phyloP scores from a whole-genome alignment of 2,113 vertebrate genomes.

The Sphaerodactylus townsendi region DNA sequence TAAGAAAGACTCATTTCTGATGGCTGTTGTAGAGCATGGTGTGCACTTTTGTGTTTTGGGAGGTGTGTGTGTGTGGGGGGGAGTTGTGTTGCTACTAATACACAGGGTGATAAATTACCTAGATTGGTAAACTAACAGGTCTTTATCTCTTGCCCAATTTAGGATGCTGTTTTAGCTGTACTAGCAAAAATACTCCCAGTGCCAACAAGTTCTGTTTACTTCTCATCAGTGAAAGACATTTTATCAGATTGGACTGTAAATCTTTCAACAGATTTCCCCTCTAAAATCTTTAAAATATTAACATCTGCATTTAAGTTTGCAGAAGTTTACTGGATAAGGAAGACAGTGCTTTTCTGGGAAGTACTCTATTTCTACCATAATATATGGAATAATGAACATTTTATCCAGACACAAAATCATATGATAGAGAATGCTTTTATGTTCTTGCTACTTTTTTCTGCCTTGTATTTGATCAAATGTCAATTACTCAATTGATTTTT shows the following conservation, averaged over 20 bases:
- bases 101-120: neutral
- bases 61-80: too few relatives aligned
- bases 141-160: neutral
- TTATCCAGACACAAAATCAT: neutral
- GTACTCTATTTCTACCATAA: neutral
- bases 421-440: rapidly evolving
- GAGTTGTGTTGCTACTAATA: neutral
- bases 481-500: neutral
- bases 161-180: neutral
- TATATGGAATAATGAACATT: neutral
- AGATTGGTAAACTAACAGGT: too few relatives aligned
- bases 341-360: neutral
- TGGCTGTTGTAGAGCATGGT: neutral
- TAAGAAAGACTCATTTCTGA: too few relatives aligned
- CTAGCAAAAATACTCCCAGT: neutral
- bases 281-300: neutral
- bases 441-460: neutral
- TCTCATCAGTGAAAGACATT: neutral
- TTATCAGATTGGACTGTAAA: neutral
- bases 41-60: neutral
- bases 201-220: neutral
- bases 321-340: neutral
- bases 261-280: conserved; percentile 1
- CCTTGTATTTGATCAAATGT: neutral
- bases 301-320: neutral